These are phyloP conservation scores for Gallinago paraguaiae DNA, from an alignment of 2,113 vertebrate species.

Conservation along the genomic window DNA sequence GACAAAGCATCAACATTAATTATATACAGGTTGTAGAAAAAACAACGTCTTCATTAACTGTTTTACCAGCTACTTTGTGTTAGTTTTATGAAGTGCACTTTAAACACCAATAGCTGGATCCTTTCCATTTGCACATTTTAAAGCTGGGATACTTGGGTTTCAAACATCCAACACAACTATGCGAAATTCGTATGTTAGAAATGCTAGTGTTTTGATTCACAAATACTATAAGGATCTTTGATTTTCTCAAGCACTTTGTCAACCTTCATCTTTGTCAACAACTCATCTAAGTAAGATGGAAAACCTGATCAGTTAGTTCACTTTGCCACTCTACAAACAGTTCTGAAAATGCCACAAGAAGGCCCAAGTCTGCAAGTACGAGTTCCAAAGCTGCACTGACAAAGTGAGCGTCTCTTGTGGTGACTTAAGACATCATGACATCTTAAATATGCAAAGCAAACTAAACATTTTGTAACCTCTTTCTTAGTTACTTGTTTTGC, in stretches of 20 bases:
- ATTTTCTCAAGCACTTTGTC: neutral
- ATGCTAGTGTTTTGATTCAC: neutral
- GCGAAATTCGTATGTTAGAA: neutral
- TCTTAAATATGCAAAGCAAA: neutral
- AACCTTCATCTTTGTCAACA: neutral
- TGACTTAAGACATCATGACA: neutral
- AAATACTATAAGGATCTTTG: neutral
- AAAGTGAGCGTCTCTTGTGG: neutral
- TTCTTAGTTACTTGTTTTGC: neutral
- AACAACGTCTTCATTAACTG: neutral
- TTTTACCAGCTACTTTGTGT: neutral
- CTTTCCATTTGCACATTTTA: neutral
- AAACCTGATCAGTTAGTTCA: neutral
- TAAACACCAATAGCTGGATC: neutral
- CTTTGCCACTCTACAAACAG: neutral
- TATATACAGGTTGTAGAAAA: slow-evolving; percentile 9
- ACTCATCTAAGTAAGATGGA: neutral
- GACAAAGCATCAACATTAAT: slow-evolving; percentile 60
- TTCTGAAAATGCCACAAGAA: neutral
- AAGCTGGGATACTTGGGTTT: neutral
- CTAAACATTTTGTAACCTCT: neutral
- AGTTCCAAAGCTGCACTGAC: neutral
- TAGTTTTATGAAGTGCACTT: neutral
- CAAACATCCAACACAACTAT: neutral
- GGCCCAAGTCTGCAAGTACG: neutral